phyloP scores from a whole-genome alignment of 2,888 invertebrate genomes.

The Drosophila diplacantha region DNA sequence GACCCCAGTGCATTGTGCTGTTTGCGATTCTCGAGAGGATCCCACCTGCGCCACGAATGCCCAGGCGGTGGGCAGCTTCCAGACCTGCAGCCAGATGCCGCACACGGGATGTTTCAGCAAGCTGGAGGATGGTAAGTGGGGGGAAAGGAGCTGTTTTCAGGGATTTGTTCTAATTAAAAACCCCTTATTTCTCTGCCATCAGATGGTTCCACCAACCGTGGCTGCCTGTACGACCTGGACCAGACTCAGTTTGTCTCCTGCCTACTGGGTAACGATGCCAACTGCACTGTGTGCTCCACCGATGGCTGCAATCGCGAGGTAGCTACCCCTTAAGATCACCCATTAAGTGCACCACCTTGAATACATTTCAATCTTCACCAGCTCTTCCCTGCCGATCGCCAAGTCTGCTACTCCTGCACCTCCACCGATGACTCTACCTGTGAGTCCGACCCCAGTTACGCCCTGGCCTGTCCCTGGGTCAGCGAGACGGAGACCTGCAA shows the following conservation, averaged over 20 bases:
- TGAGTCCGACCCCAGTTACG: conserved; percentile 60
- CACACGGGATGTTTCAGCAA: conserved; percentile 67
- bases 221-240: conserved; percentile 65
- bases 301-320: conserved; percentile 74
- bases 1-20: conserved; percentile 54
- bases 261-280: conserved; percentile 60
- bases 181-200: background rate
- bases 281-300: conserved; percentile 61
- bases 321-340: background rate
- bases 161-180: background rate
- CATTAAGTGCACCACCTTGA: too few species aligned
- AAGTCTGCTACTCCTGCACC: conserved; percentile 68
- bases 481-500: conserved; percentile 65
- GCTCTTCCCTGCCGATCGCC: conserved; percentile 72
- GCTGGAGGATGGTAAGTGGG: conserved; percentile 41
- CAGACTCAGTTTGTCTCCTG: conserved; percentile 63
- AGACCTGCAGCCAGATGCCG: conserved; percentile 61
- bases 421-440: conserved; percentile 66
- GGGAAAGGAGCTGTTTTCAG: background rate
- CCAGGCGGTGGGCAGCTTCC: conserved; percentile 46
- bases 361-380: conserved; percentile 3
- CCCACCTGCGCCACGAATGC: conserved; percentile 65
- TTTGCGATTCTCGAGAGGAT: conserved; percentile 66
- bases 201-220: conserved; percentile 72
- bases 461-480: conserved; percentile 55